Evolutionary conservation across 2,797 vertebrate genomes (phyloP).

Genomic region (Anniella stebbinsi): DNA sequence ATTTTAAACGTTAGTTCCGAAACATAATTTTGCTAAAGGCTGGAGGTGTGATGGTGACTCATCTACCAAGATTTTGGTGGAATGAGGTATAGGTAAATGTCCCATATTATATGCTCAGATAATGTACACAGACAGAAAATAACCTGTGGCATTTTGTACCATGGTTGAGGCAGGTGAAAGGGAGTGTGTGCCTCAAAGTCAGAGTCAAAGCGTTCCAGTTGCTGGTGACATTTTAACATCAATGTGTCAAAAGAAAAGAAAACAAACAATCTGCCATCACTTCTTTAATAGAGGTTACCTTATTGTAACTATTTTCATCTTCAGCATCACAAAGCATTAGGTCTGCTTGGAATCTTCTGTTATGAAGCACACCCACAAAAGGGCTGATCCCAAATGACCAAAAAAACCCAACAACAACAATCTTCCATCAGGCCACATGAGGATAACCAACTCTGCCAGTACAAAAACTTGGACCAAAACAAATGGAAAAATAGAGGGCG

Average conservation of each 20-base stretch:
- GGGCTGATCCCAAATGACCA: neutral
- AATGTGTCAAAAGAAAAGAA: neutral
- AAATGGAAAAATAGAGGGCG: too few species aligned
- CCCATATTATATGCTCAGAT: neutral
- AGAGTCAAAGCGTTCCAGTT: accelerated
- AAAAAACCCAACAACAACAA: too few species aligned
- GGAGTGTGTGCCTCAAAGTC: accelerated
- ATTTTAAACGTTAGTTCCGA: slow-evolving; percentile 54
- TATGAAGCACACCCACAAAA: neutral
- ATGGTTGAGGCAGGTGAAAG: slow-evolving; percentile 1
- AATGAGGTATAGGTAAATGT: neutral
- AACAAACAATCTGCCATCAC: neutral
- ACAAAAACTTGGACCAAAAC: neutral
- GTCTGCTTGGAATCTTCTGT: neutral
- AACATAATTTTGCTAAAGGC: slow-evolving; percentile 45
- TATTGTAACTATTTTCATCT: neutral
- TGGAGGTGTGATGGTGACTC: slow-evolving; percentile 32
- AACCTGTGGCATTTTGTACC: neutral
- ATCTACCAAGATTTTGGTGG: slow-evolving; percentile 5
- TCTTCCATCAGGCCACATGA: neutral
- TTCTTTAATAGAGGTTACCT: neutral
- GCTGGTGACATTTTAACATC: neutral
- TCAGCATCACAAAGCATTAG: slow-evolving; percentile 7
- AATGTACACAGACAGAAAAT: slow-evolving; percentile 16
- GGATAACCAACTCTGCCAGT: neutral